phyloP scores from a whole-genome alignment of 53 echinoderm and acorn worm genomes.

The Echinarachnius parma region DNA sequence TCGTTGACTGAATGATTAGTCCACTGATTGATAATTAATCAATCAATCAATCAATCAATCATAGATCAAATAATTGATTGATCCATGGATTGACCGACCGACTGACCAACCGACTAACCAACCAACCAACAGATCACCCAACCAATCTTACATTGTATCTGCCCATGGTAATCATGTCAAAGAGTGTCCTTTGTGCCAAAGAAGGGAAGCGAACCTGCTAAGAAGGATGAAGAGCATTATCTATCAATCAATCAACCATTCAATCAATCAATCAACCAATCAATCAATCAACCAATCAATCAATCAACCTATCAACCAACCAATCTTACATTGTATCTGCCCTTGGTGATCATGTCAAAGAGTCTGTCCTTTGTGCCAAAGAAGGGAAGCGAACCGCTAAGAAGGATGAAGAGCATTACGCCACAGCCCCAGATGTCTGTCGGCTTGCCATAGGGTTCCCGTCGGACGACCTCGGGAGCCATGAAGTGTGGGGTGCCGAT shows the following conservation, averaged over 20 bases:
- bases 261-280: too few species aligned
- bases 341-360: slow-evolving; percentile 98
- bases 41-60: too few species aligned
- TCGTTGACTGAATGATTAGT: too few species aligned
- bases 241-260: too few species aligned
- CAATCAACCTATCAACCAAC: too few species aligned
- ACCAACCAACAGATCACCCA: too few species aligned
- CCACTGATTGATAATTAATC: too few species aligned
- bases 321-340: slow-evolving; percentile 93
- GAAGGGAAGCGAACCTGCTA: slow-evolving; percentile 94
- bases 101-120: too few species aligned
- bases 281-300: too few species aligned
- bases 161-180: slow-evolving; percentile 97
- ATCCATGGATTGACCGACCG: too few species aligned
- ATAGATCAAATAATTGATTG: too few species aligned
- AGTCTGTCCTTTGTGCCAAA: slow-evolving; percentile 97
- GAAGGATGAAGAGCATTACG: slow-evolving; percentile 95
- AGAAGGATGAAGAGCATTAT: too few species aligned
- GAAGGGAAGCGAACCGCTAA: slow-evolving; percentile 96
- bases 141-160: slow-evolving; percentile 91
- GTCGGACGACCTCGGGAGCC: slow-evolving; percentile 96
- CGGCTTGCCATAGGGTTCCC: slow-evolving; percentile 97
- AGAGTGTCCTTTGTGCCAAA: slow-evolving; percentile 97
- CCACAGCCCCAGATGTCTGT: slow-evolving; percentile 99
- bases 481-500: slow-evolving; percentile 99